Evolutionary conservation across 37 sponge, comb jelly and placozoan species (phyloP).

Genomic region (Chondrilla cf. caribensis): DNA sequence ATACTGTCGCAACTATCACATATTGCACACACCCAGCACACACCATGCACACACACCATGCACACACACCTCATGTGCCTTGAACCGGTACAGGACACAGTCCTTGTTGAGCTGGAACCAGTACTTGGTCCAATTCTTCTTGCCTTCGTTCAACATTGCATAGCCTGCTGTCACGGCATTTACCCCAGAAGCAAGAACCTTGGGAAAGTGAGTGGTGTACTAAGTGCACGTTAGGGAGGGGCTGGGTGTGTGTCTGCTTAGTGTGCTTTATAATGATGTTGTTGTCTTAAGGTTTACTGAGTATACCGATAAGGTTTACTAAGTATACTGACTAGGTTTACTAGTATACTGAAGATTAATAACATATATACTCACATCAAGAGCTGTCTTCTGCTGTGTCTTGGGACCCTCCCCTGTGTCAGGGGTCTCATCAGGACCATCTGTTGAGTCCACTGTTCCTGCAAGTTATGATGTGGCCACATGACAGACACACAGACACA

Average conservation of each 20-base stretch:
- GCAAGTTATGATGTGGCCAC: not conserved
- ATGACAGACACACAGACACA: too few species aligned
- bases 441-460: not conserved
- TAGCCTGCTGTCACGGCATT: slow-evolving; percentile 63
- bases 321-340: too few species aligned
- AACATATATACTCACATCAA: slow-evolving; percentile 25
- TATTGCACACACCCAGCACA: not conserved
- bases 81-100: slow-evolving; percentile 79
- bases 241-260: not conserved
- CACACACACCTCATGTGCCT: slow-evolving; percentile 78
- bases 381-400: slow-evolving; percentile 15
- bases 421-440: not conserved
- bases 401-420: not conserved
- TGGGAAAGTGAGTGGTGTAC: too few species aligned
- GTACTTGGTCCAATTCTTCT: slow-evolving; percentile 42
- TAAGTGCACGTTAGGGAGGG: not conserved
- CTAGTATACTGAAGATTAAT: too few species aligned
- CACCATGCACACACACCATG: slow-evolving; percentile 24
- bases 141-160: slow-evolving; percentile 35
- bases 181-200: slow-evolving; percentile 33
- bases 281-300: not conserved
- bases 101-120: slow-evolving; percentile 83
- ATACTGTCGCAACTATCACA: not conserved
- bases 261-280: not conserved
- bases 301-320: too few species aligned